Base-by-base conservation (phyloP, 2,888 invertebrate genomes). In the Hydrotaea cyrtoneurina region DNA sequence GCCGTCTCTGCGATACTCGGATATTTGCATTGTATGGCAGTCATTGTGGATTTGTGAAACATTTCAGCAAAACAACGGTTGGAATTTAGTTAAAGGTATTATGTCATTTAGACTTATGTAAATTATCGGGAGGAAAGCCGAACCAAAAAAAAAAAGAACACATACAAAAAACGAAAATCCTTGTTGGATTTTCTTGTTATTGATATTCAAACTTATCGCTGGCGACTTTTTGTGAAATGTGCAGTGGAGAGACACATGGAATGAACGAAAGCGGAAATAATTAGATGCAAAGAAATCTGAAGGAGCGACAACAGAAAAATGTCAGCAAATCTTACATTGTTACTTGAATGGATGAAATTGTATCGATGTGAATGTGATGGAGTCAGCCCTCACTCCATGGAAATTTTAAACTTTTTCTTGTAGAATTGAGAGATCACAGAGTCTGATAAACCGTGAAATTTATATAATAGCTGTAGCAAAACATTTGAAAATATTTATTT, bases 91-190 rank as follows among this genome's bases (percentile, higher is more conserved):
- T 23, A 46, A 69, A 78, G 82, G 79, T 82, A 85, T 85, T 85
- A 85, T 85, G 80, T 82, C 85, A 85, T 85, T 85, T 82, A 80
- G 85, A 80, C 85, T 82, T 85, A 85, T 85, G 85, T 74, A 85
- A 85, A 85, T 82, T 72, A 76, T 74, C 46, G 26, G 21, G 23
- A 15, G 43, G 0, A 43, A 43, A 57, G 57, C 19, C 2, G 15
- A 62, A 31, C 3, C 15, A 31, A 17, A 64, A n/a, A 64, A n/a
- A 31, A 36, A n/a, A n/a, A n/a, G 36, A 36, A 8, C 36, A 8
- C 36, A 3, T 36, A 39, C 13, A 1, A 39, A 39, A 11, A 39
- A n/a, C n/a, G n/a, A 11, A 76, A 82, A 79, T 83, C 79, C 82
- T 81, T 85, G 82, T 77, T 57, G 79, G 23, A 75, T 78, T 72